A percentile compares a stretch with the other conserved stretches of the same genome.
phyloP scores from a whole-genome alignment of 2,113 vertebrate species.

The Rafetus swinhoei region DNA sequence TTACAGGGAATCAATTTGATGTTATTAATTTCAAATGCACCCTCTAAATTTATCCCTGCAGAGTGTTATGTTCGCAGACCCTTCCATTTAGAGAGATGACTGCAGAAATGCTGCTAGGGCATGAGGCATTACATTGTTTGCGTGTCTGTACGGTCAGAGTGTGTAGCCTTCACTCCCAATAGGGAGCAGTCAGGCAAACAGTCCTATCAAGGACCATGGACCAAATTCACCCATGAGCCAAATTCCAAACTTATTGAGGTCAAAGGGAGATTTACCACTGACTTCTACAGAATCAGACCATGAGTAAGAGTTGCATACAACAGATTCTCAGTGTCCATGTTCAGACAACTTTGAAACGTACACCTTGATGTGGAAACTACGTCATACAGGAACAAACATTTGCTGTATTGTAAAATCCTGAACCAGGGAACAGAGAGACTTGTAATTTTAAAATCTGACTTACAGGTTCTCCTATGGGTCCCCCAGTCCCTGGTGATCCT shows the following conservation, averaged over 20 bases:
- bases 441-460: conserved; percentile 43
- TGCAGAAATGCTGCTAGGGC: neutral
- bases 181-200: neutral
- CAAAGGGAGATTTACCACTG: neutral
- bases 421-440: neutral
- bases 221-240: neutral
- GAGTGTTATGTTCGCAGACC: neutral
- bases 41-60: neutral
- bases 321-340: neutral
- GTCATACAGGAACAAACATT: neutral
- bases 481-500: conserved; percentile 77
- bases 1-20: neutral
- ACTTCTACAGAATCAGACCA: neutral
- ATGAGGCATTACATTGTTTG: neutral
- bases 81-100: neutral
- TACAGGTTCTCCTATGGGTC: conserved; percentile 85
- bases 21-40: neutral
- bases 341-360: neutral
- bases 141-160: neutral
- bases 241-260: neutral
- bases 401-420: neutral
- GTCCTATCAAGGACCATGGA: neutral
- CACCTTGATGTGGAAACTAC: neutral
- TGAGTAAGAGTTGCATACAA: neutral
- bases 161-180: neutral